Conservation (phyloP, 2,797 vertebrate genomes). For the Etheostoma perlongum region DNA sequence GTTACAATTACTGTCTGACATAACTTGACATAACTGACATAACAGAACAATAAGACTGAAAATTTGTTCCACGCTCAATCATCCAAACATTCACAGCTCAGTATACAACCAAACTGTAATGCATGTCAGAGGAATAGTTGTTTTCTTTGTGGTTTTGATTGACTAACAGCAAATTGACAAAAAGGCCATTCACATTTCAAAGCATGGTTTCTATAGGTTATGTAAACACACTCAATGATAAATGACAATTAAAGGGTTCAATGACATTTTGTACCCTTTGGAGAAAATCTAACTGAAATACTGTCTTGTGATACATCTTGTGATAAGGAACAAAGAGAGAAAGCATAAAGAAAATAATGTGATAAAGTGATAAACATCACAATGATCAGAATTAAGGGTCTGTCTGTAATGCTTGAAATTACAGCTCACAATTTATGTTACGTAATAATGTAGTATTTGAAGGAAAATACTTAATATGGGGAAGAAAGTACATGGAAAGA, state of each 20-base stretch:
- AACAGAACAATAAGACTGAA: conserved; percentile 48
- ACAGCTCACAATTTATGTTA: conserved; percentile 1
- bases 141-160: conserved; percentile 37
- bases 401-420: conserved; percentile 6
- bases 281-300: conserved; percentile 15
- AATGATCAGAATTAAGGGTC: neutral
- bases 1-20: conserved; percentile 51
- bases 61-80: conserved; percentile 24
- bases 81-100: conserved; percentile 35
- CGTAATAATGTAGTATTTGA: neutral
- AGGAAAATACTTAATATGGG: neutral
- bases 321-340: neutral
- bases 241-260: conserved; percentile 22
- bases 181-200: conserved; percentile 48
- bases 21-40: conserved; percentile 35
- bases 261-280: conserved; percentile 22
- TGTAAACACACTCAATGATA: conserved; percentile 44
- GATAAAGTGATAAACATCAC: conserved; percentile 37
- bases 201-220: conserved; percentile 48
- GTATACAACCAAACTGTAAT: conserved; percentile 38
- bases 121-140: conserved; percentile 33
- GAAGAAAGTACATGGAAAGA: neutral
- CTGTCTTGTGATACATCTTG: neutral
- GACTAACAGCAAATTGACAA: conserved; percentile 17
- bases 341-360: conserved; percentile 17